Conservation (phyloP, 2,113 vertebrate genomes). For the Blennius ocellaris region DNA sequence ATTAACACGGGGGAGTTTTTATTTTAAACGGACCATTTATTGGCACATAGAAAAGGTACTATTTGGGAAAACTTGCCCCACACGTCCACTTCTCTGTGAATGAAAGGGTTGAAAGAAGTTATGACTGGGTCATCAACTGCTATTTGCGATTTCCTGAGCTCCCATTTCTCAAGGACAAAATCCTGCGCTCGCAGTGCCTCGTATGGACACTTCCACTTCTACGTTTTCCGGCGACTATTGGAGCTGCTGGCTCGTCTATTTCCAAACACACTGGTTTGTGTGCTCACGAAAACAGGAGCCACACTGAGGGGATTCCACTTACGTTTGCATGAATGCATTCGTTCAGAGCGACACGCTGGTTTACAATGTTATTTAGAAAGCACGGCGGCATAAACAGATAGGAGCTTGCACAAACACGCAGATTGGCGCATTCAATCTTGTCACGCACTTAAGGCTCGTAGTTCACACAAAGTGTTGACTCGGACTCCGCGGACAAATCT, state of each 20-base stretch:
- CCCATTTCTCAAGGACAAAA: background rate
- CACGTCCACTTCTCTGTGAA: too few relatives aligned
- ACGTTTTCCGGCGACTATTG: conserved; percentile 4
- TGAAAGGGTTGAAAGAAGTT: too few relatives aligned
- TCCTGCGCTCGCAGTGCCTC: conserved; percentile 60
- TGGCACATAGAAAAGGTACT: too few relatives aligned
- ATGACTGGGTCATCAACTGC: too few relatives aligned
- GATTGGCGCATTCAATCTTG: background rate
- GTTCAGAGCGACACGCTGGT: too few relatives aligned
- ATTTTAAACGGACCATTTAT: too few relatives aligned
- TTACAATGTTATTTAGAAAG: background rate
- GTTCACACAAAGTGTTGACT: conserved; percentile 33
- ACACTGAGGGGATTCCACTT: conserved; percentile 3
- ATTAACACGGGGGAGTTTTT: too few relatives aligned
- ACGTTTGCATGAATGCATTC: background rate
- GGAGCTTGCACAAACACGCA: conserved; percentile 19
- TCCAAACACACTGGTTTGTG: conserved; percentile 24
- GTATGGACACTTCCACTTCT: conserved; percentile 3
- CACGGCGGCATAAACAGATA: background rate
- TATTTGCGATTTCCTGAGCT: background rate
- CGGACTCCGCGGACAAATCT: conserved; percentile 1
- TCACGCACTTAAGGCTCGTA: conserved; percentile 14
- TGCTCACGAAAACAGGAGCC: background rate
- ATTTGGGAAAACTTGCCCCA: too few relatives aligned
- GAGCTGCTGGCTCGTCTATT: conserved; percentile 7